These are phyloP conservation scores for Tipula confusa DNA, from an alignment of 2,888 invertebrate species.

Conservation along the genomic window DNA sequence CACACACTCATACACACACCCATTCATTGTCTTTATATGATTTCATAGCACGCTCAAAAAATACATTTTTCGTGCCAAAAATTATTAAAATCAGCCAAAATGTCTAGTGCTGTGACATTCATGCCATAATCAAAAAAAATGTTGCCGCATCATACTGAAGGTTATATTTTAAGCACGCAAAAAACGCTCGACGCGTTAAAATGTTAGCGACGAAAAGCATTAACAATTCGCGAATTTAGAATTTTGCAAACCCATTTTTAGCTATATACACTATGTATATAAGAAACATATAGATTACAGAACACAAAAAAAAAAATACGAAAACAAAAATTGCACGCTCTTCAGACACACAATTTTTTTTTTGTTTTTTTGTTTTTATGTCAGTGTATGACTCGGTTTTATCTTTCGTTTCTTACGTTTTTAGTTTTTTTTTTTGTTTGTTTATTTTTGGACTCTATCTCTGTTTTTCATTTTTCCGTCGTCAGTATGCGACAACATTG, in stretches of 20 bases:
- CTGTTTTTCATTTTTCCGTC: not conserved
- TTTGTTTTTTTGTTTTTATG: no score
- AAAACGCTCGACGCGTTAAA: not conserved
- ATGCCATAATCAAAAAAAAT: not conserved
- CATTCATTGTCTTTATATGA: not conserved
- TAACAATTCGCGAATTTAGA: constrained; percentile 12
- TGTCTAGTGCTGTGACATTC: not conserved
- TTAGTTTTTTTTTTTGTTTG: not conserved
- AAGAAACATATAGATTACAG: constrained; percentile 12
- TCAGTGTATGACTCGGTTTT: not conserved
- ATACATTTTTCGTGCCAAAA: no score
- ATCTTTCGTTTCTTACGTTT: not conserved
- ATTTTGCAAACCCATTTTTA: not conserved
- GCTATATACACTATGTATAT: not conserved
- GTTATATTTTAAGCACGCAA: not conserved
- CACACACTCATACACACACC: not conserved
- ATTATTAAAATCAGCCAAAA: no score
- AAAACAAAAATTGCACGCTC: not conserved
- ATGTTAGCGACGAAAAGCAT: not conserved
- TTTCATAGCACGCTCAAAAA: not conserved
- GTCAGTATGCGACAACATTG: not conserved
- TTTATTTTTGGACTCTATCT: not conserved
- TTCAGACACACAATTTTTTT: not conserved
- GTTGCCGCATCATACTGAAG: not conserved
- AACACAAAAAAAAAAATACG: not conserved